phyloP scores from a whole-genome alignment of 2,888 invertebrate species.

The Himalopsyche tibetana region DNA sequence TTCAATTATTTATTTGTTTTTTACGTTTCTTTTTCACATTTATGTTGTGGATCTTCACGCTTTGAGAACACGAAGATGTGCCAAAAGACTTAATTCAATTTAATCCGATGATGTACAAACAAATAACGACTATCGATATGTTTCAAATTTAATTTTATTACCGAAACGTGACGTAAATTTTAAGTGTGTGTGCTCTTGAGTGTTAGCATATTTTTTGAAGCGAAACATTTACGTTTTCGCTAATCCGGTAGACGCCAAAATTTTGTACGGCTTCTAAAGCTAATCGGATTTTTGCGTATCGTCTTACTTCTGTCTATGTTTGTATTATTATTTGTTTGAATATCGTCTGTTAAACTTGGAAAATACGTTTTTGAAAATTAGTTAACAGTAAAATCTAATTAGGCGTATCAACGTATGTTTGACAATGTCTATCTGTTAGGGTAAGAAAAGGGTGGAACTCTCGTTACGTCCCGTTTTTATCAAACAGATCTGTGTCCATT shows the following conservation, averaged over 20 bases:
- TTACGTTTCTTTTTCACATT: not conserved
- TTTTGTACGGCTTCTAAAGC: not conserved
- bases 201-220: not conserved
- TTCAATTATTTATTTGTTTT: no score
- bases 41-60: no score
- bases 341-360: not conserved
- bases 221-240: conserved; percentile 5
- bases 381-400: no score
- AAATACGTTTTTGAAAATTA: no score
- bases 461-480: no score
- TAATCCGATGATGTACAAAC: not conserved
- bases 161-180: not conserved
- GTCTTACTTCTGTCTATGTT: not conserved
- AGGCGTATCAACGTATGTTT: no score
- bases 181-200: not conserved
- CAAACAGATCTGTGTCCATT: no score
- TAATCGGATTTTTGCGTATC: not conserved
- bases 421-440: no score
- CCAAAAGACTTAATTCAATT: not conserved
- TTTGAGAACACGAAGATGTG: not conserved
- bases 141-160: not conserved
- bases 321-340: not conserved
- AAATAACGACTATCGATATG: not conserved
- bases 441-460: no score
- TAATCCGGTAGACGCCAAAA: not conserved